Base-by-base conservation (phyloP, 2,888 invertebrate genomes). In the Lordiphosa andalusiaca region DNA sequence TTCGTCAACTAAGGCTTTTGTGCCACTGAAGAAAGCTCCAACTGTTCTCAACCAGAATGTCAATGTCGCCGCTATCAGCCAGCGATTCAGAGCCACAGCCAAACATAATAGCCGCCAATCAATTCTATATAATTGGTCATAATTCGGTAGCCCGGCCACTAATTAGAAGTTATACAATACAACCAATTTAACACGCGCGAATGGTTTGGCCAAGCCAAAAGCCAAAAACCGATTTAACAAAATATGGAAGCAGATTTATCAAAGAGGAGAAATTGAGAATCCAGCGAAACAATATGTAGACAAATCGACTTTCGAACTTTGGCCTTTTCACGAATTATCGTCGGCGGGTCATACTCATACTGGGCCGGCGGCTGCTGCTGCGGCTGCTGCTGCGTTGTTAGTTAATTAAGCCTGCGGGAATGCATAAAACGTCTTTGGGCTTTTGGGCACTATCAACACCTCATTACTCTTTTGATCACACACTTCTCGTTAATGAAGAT, bases 401-500 rank as follows among this genome's bases (percentile, higher is more conserved):
- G 66, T 66, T 82, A 78, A 84, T 78, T 83, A 84, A 78, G 69
- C 40, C 61, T 54, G 16, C 46, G 69, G 59, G 75, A 74, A 84
- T 69, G 82, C 69, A 69, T 82, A 66, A 61, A 63, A 69, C 50
- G 70, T 69, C 64, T 61, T 59, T 54, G 49, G 53, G 41, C 61
- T 78, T 69, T 62, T 38, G 71, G 75, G 67, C 82, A 75, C 83
- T 86, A 86, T 87, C 86, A 87, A 86, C 87, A 87, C 87, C 83
- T 87, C 85, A 87, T 86, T 87, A 86, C 86, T 87, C 87, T 84
- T 76, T 71, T 81, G 82, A 86, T 86, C 86, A 80, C 71, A 80
- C 76, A 81, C 86, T 80, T 74, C 72, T 82, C 75, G 78, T 86
- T 86, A 86, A 85, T 86, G 85, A 81, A 86, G 85, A 73, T 76